Evolutionary conservation across 2,888 invertebrate species (phyloP).

Genomic region (Colostygia pectinataria): DNA sequence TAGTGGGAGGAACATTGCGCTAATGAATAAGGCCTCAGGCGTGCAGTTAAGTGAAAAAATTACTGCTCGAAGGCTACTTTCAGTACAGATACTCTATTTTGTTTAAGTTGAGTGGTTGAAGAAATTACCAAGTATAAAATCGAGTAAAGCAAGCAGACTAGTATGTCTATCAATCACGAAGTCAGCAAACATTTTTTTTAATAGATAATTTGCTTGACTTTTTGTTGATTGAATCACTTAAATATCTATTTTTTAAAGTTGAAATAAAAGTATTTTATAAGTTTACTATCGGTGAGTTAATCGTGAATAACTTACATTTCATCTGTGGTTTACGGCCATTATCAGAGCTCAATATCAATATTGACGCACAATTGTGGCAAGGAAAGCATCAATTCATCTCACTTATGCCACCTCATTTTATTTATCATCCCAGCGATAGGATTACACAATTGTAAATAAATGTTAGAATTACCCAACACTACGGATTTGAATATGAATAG

Average conservation of each 20-base stretch:
- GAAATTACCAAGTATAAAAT: too few relatives aligned
- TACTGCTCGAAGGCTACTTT: conserved; percentile 22
- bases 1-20: conserved; percentile 74
- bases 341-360: conserved; percentile 43
- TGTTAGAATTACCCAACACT: conserved; percentile 77
- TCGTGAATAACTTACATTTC: conserved; percentile 15
- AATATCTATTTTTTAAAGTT: neutral
- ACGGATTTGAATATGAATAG: conserved; percentile 80
- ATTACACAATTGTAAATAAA: conserved; percentile 76
- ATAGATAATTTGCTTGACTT: too few relatives aligned
- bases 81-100: conserved; percentile 4
- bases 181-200: too few relatives aligned
- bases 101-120: neutral
- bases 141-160: too few relatives aligned
- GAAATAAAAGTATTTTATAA: neutral
- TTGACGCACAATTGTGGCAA: conserved; percentile 49
- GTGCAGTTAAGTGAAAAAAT: conserved; percentile 33
- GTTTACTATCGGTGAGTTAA: neutral
- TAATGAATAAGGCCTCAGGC: conserved; percentile 69
- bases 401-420: conserved; percentile 56
- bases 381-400: conserved; percentile 61
- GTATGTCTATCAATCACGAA: too few relatives aligned
- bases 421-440: conserved; percentile 60
- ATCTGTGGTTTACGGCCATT: conserved; percentile 16
- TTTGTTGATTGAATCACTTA: too few relatives aligned